Conservation (phyloP, 1,140 invertebrate species). For the Drosophila pseudoobscura region DNA sequence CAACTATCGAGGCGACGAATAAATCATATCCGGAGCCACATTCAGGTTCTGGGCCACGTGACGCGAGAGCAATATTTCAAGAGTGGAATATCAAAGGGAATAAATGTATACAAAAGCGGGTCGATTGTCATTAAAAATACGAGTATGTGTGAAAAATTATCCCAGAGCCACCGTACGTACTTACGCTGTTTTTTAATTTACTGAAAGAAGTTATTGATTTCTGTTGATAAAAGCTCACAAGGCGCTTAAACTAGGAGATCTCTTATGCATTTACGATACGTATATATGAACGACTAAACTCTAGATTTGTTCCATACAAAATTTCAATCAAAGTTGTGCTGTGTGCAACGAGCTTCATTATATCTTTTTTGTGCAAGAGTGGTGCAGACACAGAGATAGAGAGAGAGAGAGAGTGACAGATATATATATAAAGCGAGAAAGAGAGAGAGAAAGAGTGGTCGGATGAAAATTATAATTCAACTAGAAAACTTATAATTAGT, state of each 20-base stretch:
- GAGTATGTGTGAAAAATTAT: neutral
- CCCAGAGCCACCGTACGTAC: slow-evolving; percentile 9
- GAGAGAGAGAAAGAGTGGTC: slow-evolving; percentile 10
- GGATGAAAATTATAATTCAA: slow-evolving; percentile 37
- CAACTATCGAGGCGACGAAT: slow-evolving; percentile 38
- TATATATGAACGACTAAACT: slow-evolving; percentile 1
- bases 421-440: neutral
- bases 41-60: slow-evolving; percentile 5
- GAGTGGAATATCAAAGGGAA: slow-evolving; percentile 4
- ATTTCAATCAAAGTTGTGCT: slow-evolving; percentile 28
- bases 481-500: slow-evolving; percentile 64
- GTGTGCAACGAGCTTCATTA: slow-evolving; percentile 30
- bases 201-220: neutral
- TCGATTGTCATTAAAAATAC: too few species aligned
- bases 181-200: slow-evolving; percentile 22
- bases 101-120: slow-evolving; percentile 1
- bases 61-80: neutral
- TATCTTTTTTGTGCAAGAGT: slow-evolving; percentile 31
- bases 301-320: neutral
- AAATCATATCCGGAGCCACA: slow-evolving; percentile 33
- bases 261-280: slow-evolving; percentile 16
- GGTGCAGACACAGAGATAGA: slow-evolving; percentile 12
- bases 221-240: slow-evolving; percentile 11
- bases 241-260: slow-evolving; percentile 20
- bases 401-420: slow-evolving; percentile 10